Percentiles rank a stretch among this genome's conserved stretches.
These are phyloP conservation scores for Phalacrocorax carbo DNA, from an alignment of 2,113 vertebrate genomes.

Conservation along the genomic window DNA sequence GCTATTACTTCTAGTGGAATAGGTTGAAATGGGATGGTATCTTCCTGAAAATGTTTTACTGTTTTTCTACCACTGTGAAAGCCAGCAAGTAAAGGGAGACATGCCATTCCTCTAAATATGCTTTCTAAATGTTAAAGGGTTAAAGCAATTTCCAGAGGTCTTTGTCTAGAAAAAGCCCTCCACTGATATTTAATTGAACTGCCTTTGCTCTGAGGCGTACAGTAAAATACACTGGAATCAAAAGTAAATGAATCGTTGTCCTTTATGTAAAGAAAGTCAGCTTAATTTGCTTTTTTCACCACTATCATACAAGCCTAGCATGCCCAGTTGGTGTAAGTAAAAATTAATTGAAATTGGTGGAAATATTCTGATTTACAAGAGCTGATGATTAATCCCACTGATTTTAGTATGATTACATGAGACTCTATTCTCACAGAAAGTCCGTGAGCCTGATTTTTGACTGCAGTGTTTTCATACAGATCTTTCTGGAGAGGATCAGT, in stretches of 20 bases:
- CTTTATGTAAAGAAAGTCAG: conserved; percentile 37
- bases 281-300: neutral
- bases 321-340: neutral
- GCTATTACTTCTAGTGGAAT: neutral
- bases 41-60: neutral
- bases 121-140: conserved; percentile 69
- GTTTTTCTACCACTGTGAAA: conserved; percentile 3
- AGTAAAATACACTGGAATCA: conserved; percentile 31
- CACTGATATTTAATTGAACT: conserved; percentile 66
- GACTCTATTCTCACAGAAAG: neutral
- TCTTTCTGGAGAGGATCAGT: neutral
- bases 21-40: neutral
- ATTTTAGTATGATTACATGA: neutral
- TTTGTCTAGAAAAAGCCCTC: conserved; percentile 46
- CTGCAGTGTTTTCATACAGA: neutral
- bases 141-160: conserved; percentile 71
- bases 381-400: neutral
- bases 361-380: neutral
- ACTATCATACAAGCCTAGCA: neutral
- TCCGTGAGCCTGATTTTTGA: neutral
- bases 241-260: conserved; percentile 29
- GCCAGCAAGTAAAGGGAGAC: neutral
- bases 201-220: conserved; percentile 43
- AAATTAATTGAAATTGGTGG: neutral
- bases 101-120: conserved; percentile 50